phyloP scores from a whole-genome alignment of 2,888 invertebrate species.

The Cybosia mesomella region DNA sequence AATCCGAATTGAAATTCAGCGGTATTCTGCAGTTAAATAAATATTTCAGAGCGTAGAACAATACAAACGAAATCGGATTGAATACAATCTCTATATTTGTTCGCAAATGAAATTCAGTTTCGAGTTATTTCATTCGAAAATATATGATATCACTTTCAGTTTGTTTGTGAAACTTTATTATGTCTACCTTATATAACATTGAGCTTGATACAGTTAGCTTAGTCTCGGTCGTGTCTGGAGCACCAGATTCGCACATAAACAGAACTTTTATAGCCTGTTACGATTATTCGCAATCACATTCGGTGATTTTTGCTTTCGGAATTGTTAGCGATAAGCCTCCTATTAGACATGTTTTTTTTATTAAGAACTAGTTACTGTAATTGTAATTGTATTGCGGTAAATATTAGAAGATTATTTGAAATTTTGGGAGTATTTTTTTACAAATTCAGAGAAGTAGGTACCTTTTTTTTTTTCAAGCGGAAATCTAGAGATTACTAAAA shows the following conservation, averaged over 20 bases:
- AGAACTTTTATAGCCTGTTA: constrained; percentile 28
- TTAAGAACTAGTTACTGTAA: background rate
- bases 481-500: too few relatives aligned
- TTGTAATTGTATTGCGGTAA: too few relatives aligned
- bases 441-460: too few relatives aligned
- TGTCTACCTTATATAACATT: background rate
- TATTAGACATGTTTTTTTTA: background rate
- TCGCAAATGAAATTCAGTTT: constrained; percentile 22
- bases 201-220: constrained; percentile 22
- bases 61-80: constrained; percentile 23
- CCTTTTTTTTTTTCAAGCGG: too few relatives aligned
- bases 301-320: background rate
- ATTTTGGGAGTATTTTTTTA: too few relatives aligned
- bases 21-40: background rate
- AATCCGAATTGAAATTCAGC: too few relatives aligned
- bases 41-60: constrained; percentile 1
- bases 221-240: constrained; percentile 21
- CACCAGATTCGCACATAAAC: constrained; percentile 23
- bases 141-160: background rate
- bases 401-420: too few relatives aligned
- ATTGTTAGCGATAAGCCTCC: background rate
- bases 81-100: constrained; percentile 22
- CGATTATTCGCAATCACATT: constrained; percentile 30
- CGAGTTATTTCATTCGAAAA: constrained; percentile 1
- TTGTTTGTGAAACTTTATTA: constrained; percentile 19